phyloP scores from a whole-genome alignment of 1,140 invertebrate species.

The Conus betulinus region DNA sequence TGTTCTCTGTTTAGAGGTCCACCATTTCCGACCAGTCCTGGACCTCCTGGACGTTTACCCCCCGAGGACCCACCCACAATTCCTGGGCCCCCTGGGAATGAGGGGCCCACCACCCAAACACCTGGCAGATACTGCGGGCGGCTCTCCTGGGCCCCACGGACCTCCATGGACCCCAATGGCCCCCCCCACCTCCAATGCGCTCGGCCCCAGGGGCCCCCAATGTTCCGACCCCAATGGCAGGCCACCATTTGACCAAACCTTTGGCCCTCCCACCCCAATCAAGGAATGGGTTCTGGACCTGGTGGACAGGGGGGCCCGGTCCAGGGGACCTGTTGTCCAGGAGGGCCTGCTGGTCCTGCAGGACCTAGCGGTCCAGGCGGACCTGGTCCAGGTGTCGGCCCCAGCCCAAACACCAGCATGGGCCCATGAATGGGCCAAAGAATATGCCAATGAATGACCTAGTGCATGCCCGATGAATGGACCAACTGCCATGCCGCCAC shows the following conservation, averaged over 20 bases:
- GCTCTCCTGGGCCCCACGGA: constrained; percentile 76
- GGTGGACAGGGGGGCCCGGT: neutral
- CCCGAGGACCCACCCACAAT: too few species aligned
- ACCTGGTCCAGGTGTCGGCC: neutral
- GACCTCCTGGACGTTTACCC: constrained; percentile 66
- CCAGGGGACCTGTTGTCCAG: constrained; percentile 40
- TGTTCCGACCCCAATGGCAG: constrained; percentile 67
- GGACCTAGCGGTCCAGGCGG: neutral
- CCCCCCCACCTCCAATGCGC: constrained; percentile 51
- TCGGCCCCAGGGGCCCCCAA: constrained; percentile 76
- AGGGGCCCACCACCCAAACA: constrained; percentile 66
- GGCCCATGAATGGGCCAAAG: constrained; percentile 49
- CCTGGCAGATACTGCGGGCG: constrained; percentile 71
- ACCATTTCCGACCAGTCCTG: constrained; percentile 73
- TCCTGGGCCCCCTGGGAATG: constrained; percentile 60
- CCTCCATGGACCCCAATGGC: constrained; percentile 59
- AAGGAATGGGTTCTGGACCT: constrained; percentile 44
- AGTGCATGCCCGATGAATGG: constrained; percentile 24
- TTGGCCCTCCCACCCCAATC: constrained; percentile 78
- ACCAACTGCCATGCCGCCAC: constrained; percentile 24
- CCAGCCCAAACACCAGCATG: neutral
- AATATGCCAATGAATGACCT: constrained; percentile 33
- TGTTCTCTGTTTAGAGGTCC: constrained; percentile 61
- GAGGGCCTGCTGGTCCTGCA: constrained; percentile 47
- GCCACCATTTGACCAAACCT: constrained; percentile 83